phyloP scores from a whole-genome alignment of 2,888 invertebrate genomes.

The Dicranocentrus wangi region DNA sequence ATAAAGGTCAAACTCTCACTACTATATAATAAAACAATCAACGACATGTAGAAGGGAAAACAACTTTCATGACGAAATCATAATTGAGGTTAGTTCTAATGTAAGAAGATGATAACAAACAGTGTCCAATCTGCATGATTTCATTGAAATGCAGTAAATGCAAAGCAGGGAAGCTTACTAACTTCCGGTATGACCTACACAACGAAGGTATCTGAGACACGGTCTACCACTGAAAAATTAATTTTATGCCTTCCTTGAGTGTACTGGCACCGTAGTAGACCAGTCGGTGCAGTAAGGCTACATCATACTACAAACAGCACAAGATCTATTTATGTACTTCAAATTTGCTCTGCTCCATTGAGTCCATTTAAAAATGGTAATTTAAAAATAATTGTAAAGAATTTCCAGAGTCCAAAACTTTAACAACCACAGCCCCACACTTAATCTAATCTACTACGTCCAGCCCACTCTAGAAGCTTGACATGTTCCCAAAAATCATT shows the following conservation, averaged over 20 bases:
- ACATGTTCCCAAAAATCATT: not conserved
- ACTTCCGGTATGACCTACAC: no score
- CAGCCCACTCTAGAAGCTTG: slow-evolving; percentile 61
- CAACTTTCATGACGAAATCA: slow-evolving; percentile 10
- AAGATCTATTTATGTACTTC: slow-evolving; percentile 25
- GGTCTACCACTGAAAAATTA: slow-evolving; percentile 49
- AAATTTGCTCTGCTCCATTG: slow-evolving; percentile 55
- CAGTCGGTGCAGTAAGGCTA: slow-evolving; percentile 62
- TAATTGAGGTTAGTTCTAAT: no score
- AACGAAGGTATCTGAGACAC: slow-evolving; percentile 1
- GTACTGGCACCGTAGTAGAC: slow-evolving; percentile 65
- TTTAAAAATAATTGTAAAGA: not conserved
- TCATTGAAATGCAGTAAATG: slow-evolving; percentile 21
- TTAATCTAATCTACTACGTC: slow-evolving; percentile 64
- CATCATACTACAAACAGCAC: slow-evolving; percentile 3
- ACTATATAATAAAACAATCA: not conserved
- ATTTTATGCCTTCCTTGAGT: slow-evolving; percentile 54
- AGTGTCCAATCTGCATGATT: no score
- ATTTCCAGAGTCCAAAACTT: no score
- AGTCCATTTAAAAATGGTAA: not conserved
- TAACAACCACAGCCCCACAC: slow-evolving; percentile 5
- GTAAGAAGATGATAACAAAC: no score
- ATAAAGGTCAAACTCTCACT: slow-evolving; percentile 2
- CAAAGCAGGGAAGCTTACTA: not conserved
- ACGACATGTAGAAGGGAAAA: not conserved